phyloP scores from a whole-genome alignment of 2,888 invertebrate species.

The Periphyllus acericola region DNA sequence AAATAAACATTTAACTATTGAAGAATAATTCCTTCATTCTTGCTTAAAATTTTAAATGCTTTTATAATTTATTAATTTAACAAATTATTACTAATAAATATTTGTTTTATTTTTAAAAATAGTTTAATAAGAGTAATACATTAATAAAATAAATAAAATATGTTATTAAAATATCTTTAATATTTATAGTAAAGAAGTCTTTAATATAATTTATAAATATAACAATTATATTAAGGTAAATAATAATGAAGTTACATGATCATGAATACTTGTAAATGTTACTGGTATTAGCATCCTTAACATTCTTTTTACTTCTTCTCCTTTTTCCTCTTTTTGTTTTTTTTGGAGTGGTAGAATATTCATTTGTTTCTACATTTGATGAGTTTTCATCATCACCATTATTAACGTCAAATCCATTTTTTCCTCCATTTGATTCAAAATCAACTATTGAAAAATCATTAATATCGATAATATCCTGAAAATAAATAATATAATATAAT shows the following conservation, averaged over 20 bases:
- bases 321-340: slow-evolving; percentile 26
- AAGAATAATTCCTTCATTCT: too few relatives aligned
- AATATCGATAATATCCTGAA: slow-evolving; percentile 47
- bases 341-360: slow-evolving; percentile 11
- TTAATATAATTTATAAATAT: not conserved
- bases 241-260: not conserved
- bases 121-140: not conserved
- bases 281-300: not conserved
- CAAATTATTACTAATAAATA: not conserved
- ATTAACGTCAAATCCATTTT: not conserved
- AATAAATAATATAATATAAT: not conserved
- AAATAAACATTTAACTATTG: too few relatives aligned
- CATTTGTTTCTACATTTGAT: not conserved
- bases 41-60: too few relatives aligned
- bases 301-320: slow-evolving; percentile 32
- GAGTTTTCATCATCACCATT: not conserved
- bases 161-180: not conserved
- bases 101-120: not conserved
- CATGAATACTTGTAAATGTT: slow-evolving; percentile 50
- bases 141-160: not conserved
- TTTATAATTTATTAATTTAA: too few relatives aligned
- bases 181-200: not conserved
- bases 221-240: slow-evolving; percentile 6
- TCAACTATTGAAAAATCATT: slow-evolving; percentile 30
- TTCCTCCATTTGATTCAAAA: slow-evolving; percentile 29